Base-by-base conservation (phyloP, 2,888 invertebrate genomes). In the Meteorus colon region DNA sequence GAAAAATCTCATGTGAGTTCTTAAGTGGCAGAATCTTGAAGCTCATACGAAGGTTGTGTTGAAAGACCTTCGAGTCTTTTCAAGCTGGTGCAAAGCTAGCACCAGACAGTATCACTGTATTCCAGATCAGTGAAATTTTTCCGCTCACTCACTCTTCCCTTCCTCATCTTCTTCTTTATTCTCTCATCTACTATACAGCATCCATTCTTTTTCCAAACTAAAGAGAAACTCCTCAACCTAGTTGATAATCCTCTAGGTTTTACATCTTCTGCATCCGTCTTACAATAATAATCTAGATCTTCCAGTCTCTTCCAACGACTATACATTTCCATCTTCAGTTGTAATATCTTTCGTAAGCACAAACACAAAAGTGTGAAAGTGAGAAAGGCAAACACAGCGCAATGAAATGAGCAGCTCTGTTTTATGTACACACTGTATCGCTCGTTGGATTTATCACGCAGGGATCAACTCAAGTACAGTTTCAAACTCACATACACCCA, bases 11-110 rank as follows among this genome's bases (percentile, higher is more conserved):
- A 51, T 70, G 75, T 74, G 73, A 79, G 73, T 73, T 79, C 79
- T 80, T 79, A 77, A 75, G 77, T 75, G 73, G 73, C 77, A 75
- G 77, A 75, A 72, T 73, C 75, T 63, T 68, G 37, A 55, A 55
- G 19, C 55, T 19, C 55, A 55, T 73, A 48, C 59, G n/a, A 60
- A 51, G 74, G 74, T 74, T 68, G 74, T 68, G 45, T 67, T 68
- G n/a, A 67, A 70, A 70, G 70, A 51, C 27, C 65, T 59, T 29
- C 60, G 78, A 79, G 73, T 66, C 66, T 60, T 76, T 71, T 74
- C 73, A 65, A 72, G 62, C 60, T 76, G 69, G 70, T 78, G 73
- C 55, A 70, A n/a, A 51, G 14, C 60, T n/a, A 34, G 14, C 65
- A 59, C 60, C 62, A 27, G 68, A n/a, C 59, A 74, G 24, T 31